phyloP scores from a whole-genome alignment of 2,113 vertebrate genomes.

The Lagopus muta region DNA sequence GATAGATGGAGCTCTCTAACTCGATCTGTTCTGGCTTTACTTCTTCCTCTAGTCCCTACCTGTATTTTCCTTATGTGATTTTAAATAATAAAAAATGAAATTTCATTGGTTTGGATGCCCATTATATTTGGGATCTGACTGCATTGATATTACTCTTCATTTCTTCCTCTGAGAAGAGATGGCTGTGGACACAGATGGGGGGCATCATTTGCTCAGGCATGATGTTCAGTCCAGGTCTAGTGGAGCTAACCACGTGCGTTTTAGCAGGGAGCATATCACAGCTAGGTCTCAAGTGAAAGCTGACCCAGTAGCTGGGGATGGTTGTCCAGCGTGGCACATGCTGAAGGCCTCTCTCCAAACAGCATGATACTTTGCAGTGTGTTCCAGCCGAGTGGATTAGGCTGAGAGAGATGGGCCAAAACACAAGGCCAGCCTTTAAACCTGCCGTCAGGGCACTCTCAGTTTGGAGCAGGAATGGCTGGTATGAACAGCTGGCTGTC shows the following conservation, averaged over 20 bases:
- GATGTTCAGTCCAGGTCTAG: neutral
- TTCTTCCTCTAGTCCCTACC: neutral
- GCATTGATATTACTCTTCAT: neutral
- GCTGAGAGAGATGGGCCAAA: neutral
- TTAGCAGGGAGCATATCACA: neutral
- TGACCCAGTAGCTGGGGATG: neutral
- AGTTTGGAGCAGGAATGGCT: slow-evolving; percentile 17
- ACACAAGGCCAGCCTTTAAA: slow-evolving; percentile 9
- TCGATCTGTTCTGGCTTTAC: slow-evolving; percentile 10
- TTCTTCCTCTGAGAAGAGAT: neutral
- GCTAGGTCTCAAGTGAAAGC: neutral
- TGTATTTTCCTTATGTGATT: slow-evolving; percentile 8
- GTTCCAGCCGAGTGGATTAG: neutral
- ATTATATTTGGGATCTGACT: neutral
- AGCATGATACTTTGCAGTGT: neutral
- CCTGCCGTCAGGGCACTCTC: neutral
- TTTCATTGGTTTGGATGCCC: slow-evolving; percentile 11
- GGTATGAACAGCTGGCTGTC: slow-evolving; percentile 42
- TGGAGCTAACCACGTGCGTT: neutral
- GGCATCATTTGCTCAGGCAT: neutral
- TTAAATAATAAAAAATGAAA: slow-evolving; percentile 30
- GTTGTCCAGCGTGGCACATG: neutral
- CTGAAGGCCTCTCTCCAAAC: neutral
- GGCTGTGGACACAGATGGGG: neutral
- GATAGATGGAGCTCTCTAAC: neutral